Conservation (phyloP, 2,113 vertebrate species). For the Dermatemys mawii region DNA sequence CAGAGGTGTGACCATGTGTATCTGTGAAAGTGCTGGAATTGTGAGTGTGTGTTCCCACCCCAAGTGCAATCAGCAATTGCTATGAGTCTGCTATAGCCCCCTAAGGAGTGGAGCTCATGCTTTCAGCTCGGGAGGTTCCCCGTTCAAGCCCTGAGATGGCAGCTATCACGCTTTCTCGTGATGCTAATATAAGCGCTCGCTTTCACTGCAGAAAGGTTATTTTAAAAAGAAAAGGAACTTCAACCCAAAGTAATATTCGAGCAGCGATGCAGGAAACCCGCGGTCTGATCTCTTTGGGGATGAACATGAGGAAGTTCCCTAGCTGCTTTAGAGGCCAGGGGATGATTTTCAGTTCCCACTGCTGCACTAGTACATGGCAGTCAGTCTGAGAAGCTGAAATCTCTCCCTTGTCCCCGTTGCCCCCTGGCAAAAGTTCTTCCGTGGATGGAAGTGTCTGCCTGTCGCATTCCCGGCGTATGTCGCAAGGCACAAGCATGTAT, state of each 20-base stretch:
- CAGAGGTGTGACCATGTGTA: neutral
- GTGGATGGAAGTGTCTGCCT: neutral
- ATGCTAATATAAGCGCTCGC: neutral
- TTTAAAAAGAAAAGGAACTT: neutral
- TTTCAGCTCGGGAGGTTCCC: neutral
- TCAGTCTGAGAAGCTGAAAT: neutral
- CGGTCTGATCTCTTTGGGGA: neutral
- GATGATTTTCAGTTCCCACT: neutral
- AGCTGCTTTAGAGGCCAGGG: neutral
- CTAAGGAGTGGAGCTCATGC: neutral
- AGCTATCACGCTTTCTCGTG: neutral
- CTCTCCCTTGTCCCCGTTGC: neutral
- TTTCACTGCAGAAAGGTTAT: neutral
- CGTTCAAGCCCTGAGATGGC: neutral
- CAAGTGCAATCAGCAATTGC: neutral
- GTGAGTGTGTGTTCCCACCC: neutral
- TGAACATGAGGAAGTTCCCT: neutral
- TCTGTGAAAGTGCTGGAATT: neutral
- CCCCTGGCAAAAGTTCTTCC: neutral
- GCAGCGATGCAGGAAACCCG: neutral
- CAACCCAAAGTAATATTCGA: neutral
- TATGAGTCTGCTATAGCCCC: neutral
- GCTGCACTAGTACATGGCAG: neutral
- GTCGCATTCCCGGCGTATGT: neutral
- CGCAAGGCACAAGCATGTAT: neutral